Evolutionary conservation across 2,113 vertebrate genomes (phyloP).

Genomic region (Nymphicus hollandicus): DNA sequence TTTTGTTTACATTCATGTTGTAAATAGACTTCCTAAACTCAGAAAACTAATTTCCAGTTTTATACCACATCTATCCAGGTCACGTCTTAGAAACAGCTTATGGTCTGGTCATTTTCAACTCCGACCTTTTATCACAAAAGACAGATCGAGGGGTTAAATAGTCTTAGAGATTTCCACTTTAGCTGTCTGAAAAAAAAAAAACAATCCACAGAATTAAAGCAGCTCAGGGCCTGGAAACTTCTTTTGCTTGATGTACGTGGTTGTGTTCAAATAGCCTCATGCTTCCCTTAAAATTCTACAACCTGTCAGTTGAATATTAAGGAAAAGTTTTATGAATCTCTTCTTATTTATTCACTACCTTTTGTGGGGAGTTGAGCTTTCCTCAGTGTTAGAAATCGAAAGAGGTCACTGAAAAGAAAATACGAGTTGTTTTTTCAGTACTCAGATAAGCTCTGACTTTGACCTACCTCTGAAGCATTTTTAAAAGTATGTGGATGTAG

Average conservation of each 20-base stretch:
- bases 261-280: not conserved
- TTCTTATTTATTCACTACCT: not conserved
- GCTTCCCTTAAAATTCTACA: not conserved
- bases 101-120: not conserved
- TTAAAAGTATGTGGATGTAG: not conserved
- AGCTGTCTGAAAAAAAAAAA: not conserved
- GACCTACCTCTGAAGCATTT: not conserved
- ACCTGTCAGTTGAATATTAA: not conserved
- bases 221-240: not conserved
- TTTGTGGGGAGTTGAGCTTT: not conserved
- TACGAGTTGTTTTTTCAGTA: not conserved
- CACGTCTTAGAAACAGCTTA: not conserved
- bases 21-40: not conserved
- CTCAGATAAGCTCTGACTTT: not conserved
- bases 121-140: not conserved
- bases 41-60: not conserved
- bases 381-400: not conserved
- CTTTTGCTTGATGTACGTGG: not conserved
- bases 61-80: not conserved
- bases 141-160: not conserved
- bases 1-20: not conserved
- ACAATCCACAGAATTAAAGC: not conserved
- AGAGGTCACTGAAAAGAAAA: not conserved
- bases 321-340: not conserved
- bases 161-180: not conserved